These are phyloP conservation scores for Sipha flava DNA, from an alignment of 1,140 invertebrate genomes.

Conservation along the genomic window DNA sequence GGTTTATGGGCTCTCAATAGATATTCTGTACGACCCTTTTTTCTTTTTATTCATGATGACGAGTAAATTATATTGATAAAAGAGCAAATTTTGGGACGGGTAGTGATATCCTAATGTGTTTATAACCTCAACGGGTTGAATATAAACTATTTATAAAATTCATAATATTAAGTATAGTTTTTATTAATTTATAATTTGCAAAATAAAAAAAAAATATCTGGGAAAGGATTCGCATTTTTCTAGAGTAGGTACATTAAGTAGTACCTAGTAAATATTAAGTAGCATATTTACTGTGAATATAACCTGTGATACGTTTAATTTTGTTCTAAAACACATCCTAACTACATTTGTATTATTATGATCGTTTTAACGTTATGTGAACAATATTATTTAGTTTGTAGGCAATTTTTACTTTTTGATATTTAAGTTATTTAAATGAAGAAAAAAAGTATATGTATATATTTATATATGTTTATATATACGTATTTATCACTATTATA, in stretches of 20 bases:
- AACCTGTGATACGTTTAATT: constrained; percentile 26
- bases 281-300: not conserved
- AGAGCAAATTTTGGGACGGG: constrained; percentile 2
- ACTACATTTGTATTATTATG: constrained; percentile 15
- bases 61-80: not conserved
- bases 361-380: constrained; percentile 14
- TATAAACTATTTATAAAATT: not conserved
- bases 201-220: not conserved
- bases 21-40: no score
- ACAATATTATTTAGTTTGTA: constrained; percentile 32
- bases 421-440: not conserved
- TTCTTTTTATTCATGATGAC: no score
- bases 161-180: not conserved
- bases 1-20: constrained; percentile 15
- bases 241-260: not conserved
- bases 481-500: not conserved
- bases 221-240: constrained; percentile 3
- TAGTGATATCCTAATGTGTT: constrained; percentile 1
- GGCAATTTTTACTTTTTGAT: constrained; percentile 23
- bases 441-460: not conserved
- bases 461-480: not conserved
- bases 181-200: not conserved
- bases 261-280: not conserved
- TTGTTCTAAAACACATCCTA: constrained; percentile 26
- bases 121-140: not conserved